Conservation (phyloP, 2,888 invertebrate species). For the Cataglyphis rosenhaueri region DNA sequence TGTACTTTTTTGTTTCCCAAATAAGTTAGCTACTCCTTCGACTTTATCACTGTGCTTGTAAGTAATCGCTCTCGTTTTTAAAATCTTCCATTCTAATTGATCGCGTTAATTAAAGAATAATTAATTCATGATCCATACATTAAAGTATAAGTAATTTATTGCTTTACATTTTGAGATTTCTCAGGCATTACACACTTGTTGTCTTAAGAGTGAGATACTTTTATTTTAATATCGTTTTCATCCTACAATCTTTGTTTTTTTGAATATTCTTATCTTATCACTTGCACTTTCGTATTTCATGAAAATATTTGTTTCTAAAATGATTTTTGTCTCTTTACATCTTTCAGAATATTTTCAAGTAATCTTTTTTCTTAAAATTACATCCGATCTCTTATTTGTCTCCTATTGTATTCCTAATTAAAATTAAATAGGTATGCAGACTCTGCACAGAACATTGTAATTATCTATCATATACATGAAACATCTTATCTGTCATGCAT, state of each 20-base stretch:
- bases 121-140: neutral
- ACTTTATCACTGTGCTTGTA: conserved; percentile 17
- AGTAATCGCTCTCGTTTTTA: neutral
- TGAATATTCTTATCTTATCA: conserved; percentile 50
- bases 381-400: neutral
- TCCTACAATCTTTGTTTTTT: conserved; percentile 45
- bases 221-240: neutral
- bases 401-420: neutral
- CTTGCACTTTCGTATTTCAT: neutral
- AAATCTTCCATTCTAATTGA: neutral
- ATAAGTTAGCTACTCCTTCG: conserved; percentile 27
- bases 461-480: conserved; percentile 50
- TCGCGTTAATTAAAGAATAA: neutral
- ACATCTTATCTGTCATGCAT: conserved; percentile 65
- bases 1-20: conserved; percentile 29
- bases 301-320: conserved; percentile 16
- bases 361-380: neutral
- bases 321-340: neutral
- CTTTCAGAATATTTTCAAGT: neutral
- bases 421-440: neutral
- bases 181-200: neutral
- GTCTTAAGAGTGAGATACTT: neutral
- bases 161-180: neutral
- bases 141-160: neutral
- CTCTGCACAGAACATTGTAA: neutral